phyloP scores from a whole-genome alignment of 2,113 vertebrate species.

The Paratilapia polleni region DNA sequence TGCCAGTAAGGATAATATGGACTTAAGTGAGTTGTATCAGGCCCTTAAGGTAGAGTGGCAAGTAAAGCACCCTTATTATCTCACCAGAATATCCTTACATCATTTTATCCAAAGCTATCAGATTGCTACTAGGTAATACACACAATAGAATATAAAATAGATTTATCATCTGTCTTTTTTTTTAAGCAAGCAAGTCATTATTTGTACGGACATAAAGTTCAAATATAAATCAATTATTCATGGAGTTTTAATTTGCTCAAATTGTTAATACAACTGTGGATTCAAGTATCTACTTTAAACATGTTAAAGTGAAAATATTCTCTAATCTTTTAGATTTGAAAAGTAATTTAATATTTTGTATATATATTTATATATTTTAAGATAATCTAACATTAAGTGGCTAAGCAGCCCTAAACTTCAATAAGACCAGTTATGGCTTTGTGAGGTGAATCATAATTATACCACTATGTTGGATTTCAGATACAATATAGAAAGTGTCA shows the following conservation, averaged over 20 bases:
- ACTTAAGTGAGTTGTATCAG: conserved; percentile 61
- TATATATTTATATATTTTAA: conserved; percentile 49
- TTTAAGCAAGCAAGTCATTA: conserved; percentile 64
- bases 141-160: conserved; percentile 79
- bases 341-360: conserved; percentile 43
- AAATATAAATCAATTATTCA: conserved; percentile 76
- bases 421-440: conserved; percentile 77
- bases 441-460: conserved; percentile 51
- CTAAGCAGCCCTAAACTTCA: conserved; percentile 59
- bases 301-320: conserved; percentile 73
- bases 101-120: conserved; percentile 69
- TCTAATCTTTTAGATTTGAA: conserved; percentile 70
- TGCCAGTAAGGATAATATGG: conserved; percentile 50
- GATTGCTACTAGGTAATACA: conserved; percentile 71
- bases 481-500: conserved; percentile 48
- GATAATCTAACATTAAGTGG: conserved; percentile 57
- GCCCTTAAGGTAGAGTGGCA: conserved; percentile 76
- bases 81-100: conserved; percentile 63
- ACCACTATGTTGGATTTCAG: conserved; percentile 23
- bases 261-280: conserved; percentile 68
- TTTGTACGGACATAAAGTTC: conserved; percentile 60
- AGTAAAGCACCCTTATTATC: conserved; percentile 76
- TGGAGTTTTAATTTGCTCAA: conserved; percentile 64
- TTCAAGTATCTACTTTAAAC: conserved; percentile 78
- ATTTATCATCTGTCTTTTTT: conserved; percentile 61